Conservation (phyloP, 2,888 invertebrate species). For the Aspidapion aeneum region DNA sequence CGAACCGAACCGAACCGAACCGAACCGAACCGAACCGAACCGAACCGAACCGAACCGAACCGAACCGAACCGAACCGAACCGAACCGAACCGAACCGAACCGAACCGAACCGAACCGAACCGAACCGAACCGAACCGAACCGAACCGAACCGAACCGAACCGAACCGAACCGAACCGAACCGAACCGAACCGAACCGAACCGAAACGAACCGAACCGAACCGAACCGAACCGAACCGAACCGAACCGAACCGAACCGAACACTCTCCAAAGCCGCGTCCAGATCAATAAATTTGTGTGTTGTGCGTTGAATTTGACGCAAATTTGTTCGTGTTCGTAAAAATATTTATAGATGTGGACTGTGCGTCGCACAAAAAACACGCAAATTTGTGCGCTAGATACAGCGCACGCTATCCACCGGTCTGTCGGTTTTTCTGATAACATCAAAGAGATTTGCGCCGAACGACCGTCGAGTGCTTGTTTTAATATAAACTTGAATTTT, state of each 20-base stretch:
- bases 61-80: conserved; percentile 4
- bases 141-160: background rate
- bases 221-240: conserved; percentile 4
- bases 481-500: too few species aligned
- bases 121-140: conserved; percentile 2
- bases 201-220: conserved; percentile 4
- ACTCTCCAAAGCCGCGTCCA: too few species aligned
- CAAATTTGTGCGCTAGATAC: too few species aligned
- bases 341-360: too few species aligned
- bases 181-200: background rate
- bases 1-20: conserved; percentile 4
- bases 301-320: too few species aligned
- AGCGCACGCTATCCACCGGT: too few species aligned
- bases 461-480: too few species aligned
- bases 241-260: conserved; percentile 4
- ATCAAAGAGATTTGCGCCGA: too few species aligned
- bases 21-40: conserved; percentile 3
- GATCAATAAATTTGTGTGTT: too few species aligned
- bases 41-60: conserved; percentile 4
- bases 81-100: conserved; percentile 4
- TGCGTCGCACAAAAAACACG: too few species aligned
- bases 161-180: background rate
- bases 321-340: too few species aligned
- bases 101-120: conserved; percentile 4
- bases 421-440: too few species aligned